A percentile compares a stretch with the other conserved stretches of the same genome.
Evolutionary conservation across 2,888 invertebrate genomes (phyloP).

Genomic region (Phania funesta): DNA sequence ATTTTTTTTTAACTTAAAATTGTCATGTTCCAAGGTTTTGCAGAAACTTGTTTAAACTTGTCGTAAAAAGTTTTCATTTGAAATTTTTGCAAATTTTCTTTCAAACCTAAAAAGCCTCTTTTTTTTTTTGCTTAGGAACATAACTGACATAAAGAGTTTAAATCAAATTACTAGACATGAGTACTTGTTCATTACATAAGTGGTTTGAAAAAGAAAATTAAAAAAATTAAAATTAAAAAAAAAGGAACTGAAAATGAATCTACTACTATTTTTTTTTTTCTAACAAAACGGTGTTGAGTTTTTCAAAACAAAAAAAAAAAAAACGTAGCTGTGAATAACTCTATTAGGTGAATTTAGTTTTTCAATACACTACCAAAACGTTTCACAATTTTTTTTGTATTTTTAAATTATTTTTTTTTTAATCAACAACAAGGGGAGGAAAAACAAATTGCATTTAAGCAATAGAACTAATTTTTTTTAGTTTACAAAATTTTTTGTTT

Average conservation of each 20-base stretch:
- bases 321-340: conserved; percentile 36
- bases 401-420: conserved; percentile 13
- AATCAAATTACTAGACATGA: background rate
- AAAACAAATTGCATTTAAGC: conserved; percentile 81
- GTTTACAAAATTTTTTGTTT: conserved; percentile 53
- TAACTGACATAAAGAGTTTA: background rate
- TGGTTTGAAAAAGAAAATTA: conserved; percentile 35
- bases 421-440: conserved; percentile 69
- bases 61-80: background rate
- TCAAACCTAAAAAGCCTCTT: too few species aligned
- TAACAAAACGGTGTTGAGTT: conserved; percentile 56
- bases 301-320: conserved; percentile 47
- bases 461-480: conserved; percentile 71
- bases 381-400: conserved; percentile 32
- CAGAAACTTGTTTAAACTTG: background rate
- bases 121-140: too few species aligned
- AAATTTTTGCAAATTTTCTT: background rate
- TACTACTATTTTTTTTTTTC: conserved; percentile 24
- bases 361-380: conserved; percentile 51
- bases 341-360: conserved; percentile 50
- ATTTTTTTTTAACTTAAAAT: background rate
- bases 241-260: conserved; percentile 11
- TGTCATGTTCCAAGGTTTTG: background rate
- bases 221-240: background rate
- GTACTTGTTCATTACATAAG: conserved; percentile 37